Evolutionary conservation across 2,888 invertebrate species (phyloP), one percentile per base, ranked within the genome.

Genomic region (Uropetala carovei): DNA sequence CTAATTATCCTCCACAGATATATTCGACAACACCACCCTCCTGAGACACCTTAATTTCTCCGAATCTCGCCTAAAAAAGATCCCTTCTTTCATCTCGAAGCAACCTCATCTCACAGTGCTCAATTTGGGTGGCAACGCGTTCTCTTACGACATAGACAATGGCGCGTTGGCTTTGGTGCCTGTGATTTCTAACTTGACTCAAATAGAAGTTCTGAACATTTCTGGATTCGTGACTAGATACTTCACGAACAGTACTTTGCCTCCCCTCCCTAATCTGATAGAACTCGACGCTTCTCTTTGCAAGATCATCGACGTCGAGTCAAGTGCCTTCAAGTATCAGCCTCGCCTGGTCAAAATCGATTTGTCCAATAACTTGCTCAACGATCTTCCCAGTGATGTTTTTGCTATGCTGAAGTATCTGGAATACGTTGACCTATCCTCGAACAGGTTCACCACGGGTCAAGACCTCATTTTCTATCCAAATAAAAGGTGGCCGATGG

Each of bases 351-450:
- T 43, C 9, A 89, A n/a, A 59, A 89, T 89, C 43, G 89, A 89
- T 43, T 43, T 89, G 11, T 89, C 89, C 11, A 18, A 30, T 8
- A 89, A 89, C 13, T 2, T 5, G 18, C 18, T 89, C 5, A 89
- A 68, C 64, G 30, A 60, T 2, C 43, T 89, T 10, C 89, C 89
- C 13, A 4, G 43, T 43, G 43, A 30, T 4, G 64, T 89, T n/a
- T 89, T 89, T n/a, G 60, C 43, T 27, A 22, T n/a, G 13, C 64
- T 92, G 27, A 5, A 57, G n/a, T 30, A 81, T 43, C 59, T 93
- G 13, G 43, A 91, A 13, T 59, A n/a, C 1, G 59, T 93, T 8
- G 92, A 92, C 27, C 75, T 93, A 14, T 92, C 93, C 16, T 84
- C 56, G 16, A 93, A 93, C 57, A 91, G 81, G 75, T 59, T 93